Conservation (phyloP, 2,797 vertebrate genomes). For the Orestias chungarensis region DNA sequence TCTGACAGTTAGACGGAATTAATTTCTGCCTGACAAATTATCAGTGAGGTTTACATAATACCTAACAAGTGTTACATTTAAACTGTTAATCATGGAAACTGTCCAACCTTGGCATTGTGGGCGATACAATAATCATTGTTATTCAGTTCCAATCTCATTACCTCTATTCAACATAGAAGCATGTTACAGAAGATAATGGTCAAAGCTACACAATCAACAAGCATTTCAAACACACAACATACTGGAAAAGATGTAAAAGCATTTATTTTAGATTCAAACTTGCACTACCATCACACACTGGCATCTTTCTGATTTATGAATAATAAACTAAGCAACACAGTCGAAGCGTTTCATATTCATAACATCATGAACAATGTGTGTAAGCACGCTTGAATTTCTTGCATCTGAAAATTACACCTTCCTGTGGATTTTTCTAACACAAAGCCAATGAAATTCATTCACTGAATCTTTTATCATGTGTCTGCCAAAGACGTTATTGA, state of each 20-base stretch:
- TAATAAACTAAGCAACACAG: constrained; percentile 65
- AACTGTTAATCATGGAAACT: constrained; percentile 68
- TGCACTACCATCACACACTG: constrained; percentile 49
- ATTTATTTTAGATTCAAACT: constrained; percentile 61
- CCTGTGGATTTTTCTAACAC: constrained; percentile 28
- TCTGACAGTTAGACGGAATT: constrained; percentile 54
- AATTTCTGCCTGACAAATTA: constrained; percentile 60
- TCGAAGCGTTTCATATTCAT: constrained; percentile 70
- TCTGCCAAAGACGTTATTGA: constrained; percentile 63
- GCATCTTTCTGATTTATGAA: constrained; percentile 66
- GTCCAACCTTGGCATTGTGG: constrained; percentile 69
- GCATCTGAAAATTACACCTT: constrained; percentile 71
- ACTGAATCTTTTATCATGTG: constrained; percentile 64
- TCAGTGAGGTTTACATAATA: constrained; percentile 61
- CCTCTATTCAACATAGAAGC: constrained; percentile 67
- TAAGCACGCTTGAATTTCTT: constrained; percentile 71
- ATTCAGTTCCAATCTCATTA: constrained; percentile 76
- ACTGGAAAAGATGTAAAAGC: constrained; percentile 23
- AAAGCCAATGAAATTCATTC: constrained; percentile 61
- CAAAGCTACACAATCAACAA: constrained; percentile 43
- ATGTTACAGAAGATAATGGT: constrained; percentile 54
- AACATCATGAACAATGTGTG: constrained; percentile 63
- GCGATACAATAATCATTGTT: constrained; percentile 69
- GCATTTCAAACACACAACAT: constrained; percentile 46
- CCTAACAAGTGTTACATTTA: constrained; percentile 78